These are phyloP conservation scores for Sebastolobus alascanus DNA, from an alignment of 2,797 vertebrate species.

Conservation along the genomic window DNA sequence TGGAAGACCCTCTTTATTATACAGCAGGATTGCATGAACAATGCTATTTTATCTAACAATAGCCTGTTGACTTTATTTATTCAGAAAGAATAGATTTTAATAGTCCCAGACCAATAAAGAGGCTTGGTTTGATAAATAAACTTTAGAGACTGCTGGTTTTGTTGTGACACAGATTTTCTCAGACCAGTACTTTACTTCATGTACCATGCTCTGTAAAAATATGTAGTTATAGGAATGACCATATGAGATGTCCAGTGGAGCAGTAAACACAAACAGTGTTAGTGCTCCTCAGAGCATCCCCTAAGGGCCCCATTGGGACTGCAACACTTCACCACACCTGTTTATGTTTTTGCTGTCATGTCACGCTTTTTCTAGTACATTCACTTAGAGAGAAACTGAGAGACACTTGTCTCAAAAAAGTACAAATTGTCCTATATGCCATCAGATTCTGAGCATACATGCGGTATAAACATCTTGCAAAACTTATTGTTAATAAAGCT, in stretches of 20 bases:
- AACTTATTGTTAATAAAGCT: background rate
- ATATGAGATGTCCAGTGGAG: slow-evolving; percentile 38
- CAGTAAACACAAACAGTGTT: slow-evolving; percentile 50
- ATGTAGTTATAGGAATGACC: background rate
- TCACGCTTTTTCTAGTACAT: slow-evolving; percentile 21
- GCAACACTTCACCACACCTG: slow-evolving; percentile 34
- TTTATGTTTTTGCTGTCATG: slow-evolving; percentile 39
- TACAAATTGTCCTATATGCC: background rate
- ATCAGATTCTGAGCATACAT: background rate
- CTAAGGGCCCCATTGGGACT: slow-evolving; percentile 24
- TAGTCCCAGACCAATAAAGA: background rate
- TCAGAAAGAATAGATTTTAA: background rate
- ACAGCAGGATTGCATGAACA: slow-evolving; percentile 2
- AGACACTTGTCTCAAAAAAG: background rate
- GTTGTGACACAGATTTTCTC: background rate
- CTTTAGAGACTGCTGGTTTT: background rate
- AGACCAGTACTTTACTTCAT: slow-evolving; percentile 11
- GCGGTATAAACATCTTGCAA: background rate
- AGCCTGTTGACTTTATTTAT: background rate
- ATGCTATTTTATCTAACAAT: background rate
- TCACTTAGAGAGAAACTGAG: slow-evolving; percentile 5
- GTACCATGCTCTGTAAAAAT: background rate
- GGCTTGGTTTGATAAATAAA: background rate
- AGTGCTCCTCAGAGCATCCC: slow-evolving; percentile 35
- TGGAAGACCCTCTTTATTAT: background rate